Base-by-base conservation (phyloP, 2,888 invertebrate species). In the Keiferia lycopersicella region DNA sequence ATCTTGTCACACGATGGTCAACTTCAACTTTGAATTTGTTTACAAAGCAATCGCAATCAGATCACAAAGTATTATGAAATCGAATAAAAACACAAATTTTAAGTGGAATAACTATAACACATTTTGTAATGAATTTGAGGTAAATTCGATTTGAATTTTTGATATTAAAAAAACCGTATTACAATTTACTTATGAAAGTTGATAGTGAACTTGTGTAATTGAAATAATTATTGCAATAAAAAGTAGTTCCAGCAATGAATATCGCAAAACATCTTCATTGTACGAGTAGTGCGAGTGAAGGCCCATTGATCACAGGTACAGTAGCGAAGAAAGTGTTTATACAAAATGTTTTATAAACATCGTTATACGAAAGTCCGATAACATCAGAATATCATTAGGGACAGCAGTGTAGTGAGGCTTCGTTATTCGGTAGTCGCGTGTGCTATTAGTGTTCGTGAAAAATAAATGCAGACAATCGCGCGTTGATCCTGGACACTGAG, bases 321-420 rank as follows among this genome's bases (percentile, higher is more conserved):
- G 74, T 72, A 72, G 72, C 69, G 70, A 79, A 77, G 74, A 77
- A 75, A 70, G 67, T 82, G 77, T 81, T 82, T 82, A 78, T 76
- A 78, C 71, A 73, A 72, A 71, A 68, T 76, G 77, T 80, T 85
- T 82, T 82, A 83, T 84, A 86, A 84, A 87, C 87, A 88, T 80
- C 82, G 79, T 85, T 86, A 86, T 77, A 79, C 72, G 79, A 76
- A 74, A 68, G 72, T 64, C 68, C 74, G 84, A 85, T 86, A 84
- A 80, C 73, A 77, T 83, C 82, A 78, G 72, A 78, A 78, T 68
- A 74, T 75, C 73, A 73, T 75, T 71, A 74, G 67, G 73, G 74
- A 77, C 74, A 74, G 70, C 71, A 71, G 73, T 73, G 70, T 66
- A 69, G 66, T 65, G 66, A 60, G 69, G 68, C 71, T 68, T 74